Evolutionary conservation across 2,797 vertebrate genomes (phyloP), one percentile per base, ranked within the genome.

Genomic region (Danionella dracula): DNA sequence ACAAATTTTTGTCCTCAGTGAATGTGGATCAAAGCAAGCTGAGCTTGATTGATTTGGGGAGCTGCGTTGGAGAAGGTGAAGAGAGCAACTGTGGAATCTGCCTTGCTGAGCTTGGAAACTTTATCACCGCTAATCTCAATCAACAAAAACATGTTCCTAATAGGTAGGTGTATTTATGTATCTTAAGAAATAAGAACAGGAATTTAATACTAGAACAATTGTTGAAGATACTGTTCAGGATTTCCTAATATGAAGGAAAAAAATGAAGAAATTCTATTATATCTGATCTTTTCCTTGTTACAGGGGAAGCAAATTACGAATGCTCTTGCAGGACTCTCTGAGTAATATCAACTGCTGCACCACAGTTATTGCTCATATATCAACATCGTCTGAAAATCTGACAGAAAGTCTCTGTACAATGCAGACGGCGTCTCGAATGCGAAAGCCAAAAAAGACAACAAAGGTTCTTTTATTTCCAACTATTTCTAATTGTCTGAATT

Each of bases 31-130:
- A 92, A 34, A 94, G 93, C 63, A 96, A 94, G 75, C 81, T 99
- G 78, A 97, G 95, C 78, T 91, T 99, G 78, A 96, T 99, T 69
- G 94, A 99, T 68, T 88, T 99, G 29, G 94, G 95, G 20, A 92
- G 91, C 68, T 95, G 96, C 5, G 92, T 94, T 69, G 94, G 92
- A 70, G 90, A 85, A 4, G 88, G 90, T 17, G 76, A 85, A 78
- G 90, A 90, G 76, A 87, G 76, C 51, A 87, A 84, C 76, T 83
- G 89, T 0, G 92, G 91, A 48, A 88, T 92, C 23, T 95, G 93
- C 0, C 83, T 93, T 75, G 90, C 92, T 3, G 96, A 96, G 0
- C 86, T 99, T 80, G 94, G 94, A 34, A 92, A 93, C 1, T 88
- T 94, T 70, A 93, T 98, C 74, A 82, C 95, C 2, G 91, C 94